These are phyloP conservation scores for Callimorpha dominula DNA, from an alignment of 2,888 invertebrate species.

Conservation along the genomic window DNA sequence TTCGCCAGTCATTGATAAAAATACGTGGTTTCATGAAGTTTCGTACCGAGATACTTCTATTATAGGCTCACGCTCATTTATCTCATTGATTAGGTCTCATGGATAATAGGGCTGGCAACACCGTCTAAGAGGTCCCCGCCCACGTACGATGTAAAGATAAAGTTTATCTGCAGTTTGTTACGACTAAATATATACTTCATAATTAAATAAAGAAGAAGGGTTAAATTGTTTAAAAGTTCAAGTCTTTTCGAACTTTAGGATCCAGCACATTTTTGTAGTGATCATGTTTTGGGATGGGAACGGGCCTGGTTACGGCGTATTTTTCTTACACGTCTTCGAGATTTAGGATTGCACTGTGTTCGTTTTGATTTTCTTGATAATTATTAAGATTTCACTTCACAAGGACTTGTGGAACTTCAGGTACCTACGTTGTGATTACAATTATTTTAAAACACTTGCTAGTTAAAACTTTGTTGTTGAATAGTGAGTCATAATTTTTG, in stretches of 20 bases:
- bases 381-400: background rate
- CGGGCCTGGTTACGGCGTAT: no score
- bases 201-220: no score
- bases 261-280: background rate
- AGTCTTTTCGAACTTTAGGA: no score
- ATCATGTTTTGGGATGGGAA: background rate
- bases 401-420: background rate
- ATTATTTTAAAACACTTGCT: background rate
- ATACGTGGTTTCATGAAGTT: no score
- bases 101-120: background rate
- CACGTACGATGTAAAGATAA: background rate
- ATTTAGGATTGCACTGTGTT: background rate
- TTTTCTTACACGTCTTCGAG: no score
- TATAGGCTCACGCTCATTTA: no score
- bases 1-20: no score
- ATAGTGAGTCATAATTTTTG: background rate
- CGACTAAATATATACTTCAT: background rate
- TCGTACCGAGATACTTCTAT: no score
- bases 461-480: background rate
- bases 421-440: conserved; percentile 1
- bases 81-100: background rate
- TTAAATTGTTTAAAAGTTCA: background rate
- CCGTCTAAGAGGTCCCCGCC: background rate
- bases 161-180: background rate
- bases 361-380: background rate